phyloP scores from a whole-genome alignment of 2,797 vertebrate species.

The Eidolon dupreanum region DNA sequence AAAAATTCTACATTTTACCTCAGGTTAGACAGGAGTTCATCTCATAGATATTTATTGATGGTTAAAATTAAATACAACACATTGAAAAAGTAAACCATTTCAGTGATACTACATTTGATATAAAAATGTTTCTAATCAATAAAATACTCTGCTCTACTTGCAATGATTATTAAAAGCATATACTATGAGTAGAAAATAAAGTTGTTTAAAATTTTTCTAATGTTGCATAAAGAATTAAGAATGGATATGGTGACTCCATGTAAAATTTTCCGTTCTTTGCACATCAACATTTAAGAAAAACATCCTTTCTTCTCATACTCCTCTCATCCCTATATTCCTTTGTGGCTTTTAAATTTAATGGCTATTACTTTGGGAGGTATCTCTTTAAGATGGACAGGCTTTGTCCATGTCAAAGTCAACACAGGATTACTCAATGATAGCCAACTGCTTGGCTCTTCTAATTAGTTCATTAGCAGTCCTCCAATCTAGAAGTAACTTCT shows the following conservation, averaged over 20 bases:
- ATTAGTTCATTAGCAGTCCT: background rate
- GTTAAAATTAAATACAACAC: constrained; percentile 10
- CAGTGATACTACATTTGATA: background rate
- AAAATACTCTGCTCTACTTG: background rate
- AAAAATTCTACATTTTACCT: background rate
- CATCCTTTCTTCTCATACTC: background rate
- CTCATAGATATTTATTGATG: background rate
- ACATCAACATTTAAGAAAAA: background rate
- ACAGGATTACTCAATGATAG: background rate
- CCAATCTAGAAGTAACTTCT: background rate
- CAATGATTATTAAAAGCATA: background rate
- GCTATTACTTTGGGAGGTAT: background rate
- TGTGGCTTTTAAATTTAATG: background rate
- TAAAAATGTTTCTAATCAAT: background rate
- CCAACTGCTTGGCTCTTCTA: no score
- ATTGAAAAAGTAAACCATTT: background rate
- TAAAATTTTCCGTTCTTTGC: background rate
- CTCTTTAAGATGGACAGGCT: background rate
- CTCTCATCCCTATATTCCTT: background rate
- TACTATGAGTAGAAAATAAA: background rate
- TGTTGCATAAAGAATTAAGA: background rate
- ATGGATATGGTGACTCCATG: background rate
- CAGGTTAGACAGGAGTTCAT: background rate
- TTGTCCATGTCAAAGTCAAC: background rate
- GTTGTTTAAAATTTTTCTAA: background rate